phyloP scores from a whole-genome alignment of 2,888 invertebrate genomes.

The Drosophila rubida region DNA sequence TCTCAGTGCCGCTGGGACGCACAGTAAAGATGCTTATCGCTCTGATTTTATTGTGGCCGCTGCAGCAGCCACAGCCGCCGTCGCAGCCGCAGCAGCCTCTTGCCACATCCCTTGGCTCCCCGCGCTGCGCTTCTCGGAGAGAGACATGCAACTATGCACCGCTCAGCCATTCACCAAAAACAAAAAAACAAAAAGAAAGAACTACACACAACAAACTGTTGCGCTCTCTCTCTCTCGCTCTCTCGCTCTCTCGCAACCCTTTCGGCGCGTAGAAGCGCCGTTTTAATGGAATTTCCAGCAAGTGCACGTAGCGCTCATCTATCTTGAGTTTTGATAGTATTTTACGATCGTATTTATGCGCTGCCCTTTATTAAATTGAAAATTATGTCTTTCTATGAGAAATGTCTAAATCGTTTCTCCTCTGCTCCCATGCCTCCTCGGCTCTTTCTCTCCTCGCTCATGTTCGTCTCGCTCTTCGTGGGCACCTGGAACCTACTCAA shows the following conservation, averaged over 20 bases:
- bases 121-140: constrained; percentile 17
- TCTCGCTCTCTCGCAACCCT: constrained; percentile 35
- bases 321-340: constrained; percentile 75
- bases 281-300: constrained; percentile 57
- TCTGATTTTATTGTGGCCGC: constrained; percentile 70
- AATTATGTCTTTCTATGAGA: constrained; percentile 80
- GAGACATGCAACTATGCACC: constrained; percentile 68
- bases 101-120: constrained; percentile 9
- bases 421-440: too few relatives aligned
- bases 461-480: not conserved
- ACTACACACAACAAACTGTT: too few relatives aligned
- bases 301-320: constrained; percentile 73
- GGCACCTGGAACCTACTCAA: constrained; percentile 40
- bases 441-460: constrained; percentile 21
- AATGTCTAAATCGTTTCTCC: constrained; percentile 74
- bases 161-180: constrained; percentile 58
- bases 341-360: constrained; percentile 67
- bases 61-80: constrained; percentile 13
- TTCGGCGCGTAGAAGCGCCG: constrained; percentile 40
- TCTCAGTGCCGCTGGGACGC: constrained; percentile 58
- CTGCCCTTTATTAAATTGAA: constrained; percentile 77
- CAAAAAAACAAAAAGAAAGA: not conserved
- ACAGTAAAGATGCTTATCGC: constrained; percentile 64
- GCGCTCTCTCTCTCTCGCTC: not conserved
- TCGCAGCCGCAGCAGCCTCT: constrained; percentile 29